phyloP scores from a whole-genome alignment of 2,888 invertebrate genomes.

The Stenodera caucasica region DNA sequence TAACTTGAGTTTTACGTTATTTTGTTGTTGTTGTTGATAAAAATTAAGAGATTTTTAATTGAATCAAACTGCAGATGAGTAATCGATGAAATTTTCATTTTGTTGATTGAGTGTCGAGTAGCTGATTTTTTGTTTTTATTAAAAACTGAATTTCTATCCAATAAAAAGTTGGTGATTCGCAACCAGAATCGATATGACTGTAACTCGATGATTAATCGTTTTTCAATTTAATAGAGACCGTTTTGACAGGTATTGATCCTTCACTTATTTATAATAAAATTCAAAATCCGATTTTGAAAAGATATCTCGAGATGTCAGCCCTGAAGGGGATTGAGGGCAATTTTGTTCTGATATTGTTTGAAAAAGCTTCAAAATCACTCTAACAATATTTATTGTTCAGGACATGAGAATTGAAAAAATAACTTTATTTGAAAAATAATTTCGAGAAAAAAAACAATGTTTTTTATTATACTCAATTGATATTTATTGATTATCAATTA shows the following conservation, averaged over 20 bases:
- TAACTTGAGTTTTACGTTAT: not conserved
- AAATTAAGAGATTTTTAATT: not conserved
- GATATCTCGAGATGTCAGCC: not conserved
- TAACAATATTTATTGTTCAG: not conserved
- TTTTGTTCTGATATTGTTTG: not conserved
- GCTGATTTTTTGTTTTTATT: too few relatives aligned
- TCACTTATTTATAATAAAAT: not conserved
- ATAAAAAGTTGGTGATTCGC: too few relatives aligned
- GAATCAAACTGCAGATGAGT: too few relatives aligned
- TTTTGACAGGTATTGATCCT: not conserved
- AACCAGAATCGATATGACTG: not conserved
- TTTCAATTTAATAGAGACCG: not conserved
- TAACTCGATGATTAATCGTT: not conserved
- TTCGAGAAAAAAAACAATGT: too few relatives aligned
- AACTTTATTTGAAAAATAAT: not conserved
- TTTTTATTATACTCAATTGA: too few relatives aligned
- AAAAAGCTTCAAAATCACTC: not conserved
- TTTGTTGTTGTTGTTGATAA: not conserved
- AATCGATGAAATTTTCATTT: too few relatives aligned
- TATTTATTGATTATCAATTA: too few relatives aligned
- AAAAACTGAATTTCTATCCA: too few relatives aligned
- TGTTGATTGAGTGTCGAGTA: too few relatives aligned
- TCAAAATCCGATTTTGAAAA: not conserved
- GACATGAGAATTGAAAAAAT: not conserved
- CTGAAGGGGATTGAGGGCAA: not conserved